Evolutionary conservation across 2,888 invertebrate species (phyloP), one percentile per base, ranked within the genome.

Genomic region (Pogonocherus hispidulus): DNA sequence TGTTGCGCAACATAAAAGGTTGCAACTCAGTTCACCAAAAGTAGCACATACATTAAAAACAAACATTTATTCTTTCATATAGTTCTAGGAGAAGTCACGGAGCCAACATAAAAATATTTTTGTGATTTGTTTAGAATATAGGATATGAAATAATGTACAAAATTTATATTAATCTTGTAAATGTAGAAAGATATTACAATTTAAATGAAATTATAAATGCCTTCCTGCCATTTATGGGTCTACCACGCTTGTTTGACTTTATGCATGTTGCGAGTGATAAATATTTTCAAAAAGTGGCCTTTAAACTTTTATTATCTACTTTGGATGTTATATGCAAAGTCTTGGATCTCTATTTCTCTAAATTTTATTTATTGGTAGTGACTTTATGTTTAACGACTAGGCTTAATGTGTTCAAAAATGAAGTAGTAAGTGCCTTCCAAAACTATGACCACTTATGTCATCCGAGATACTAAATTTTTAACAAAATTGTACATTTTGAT

Each of bases 361-460:
- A 67, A 63, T 54, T 44, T 67, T 56, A 3, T 44, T 67, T 63
- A 54, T 71, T 76, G 27, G 71, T 76, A 77, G 75, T 46, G 69
- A 56, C 14, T 72, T 80, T 80, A 71, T 71, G 67, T 77, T 82
- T 75, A 57, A 88, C 87, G 88, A 89, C 88, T 90, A 90, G 90
- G 90, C 90, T 90, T 85, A 89, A 90, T 91, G 91, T 91, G 91
- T 92, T 91, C 91, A 91, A 90, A 91, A 89, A 87, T 85, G 86
- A 87, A 90, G 91, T 92, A 91, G 91, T 90, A 92, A 92, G 92
- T 92, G 92, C 92, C 92, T 92, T 92, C 91, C 91, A 92, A 89
- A 77, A 78, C 88, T 89, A 89, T 90, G 90, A 89, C 88, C 89
- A 89, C 84, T 85, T 84, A 83, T 83, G 84, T 85, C 84, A 85